Percentiles rank a stretch among this genome's conserved stretches.
These are phyloP conservation scores for Drosophila sordidapex DNA, from an alignment of 2,888 invertebrate genomes.

Conservation along the genomic window DNA sequence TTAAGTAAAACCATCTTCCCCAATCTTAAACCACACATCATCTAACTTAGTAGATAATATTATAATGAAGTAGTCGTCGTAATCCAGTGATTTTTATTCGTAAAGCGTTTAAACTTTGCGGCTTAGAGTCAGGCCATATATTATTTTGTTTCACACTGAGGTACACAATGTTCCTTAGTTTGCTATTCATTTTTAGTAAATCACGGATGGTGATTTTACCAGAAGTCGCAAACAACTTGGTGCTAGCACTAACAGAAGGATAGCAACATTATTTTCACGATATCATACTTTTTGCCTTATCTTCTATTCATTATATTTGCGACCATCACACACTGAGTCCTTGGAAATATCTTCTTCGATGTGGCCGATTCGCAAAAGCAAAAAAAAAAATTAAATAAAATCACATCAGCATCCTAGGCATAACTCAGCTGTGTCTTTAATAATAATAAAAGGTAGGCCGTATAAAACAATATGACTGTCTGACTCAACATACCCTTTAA, in stretches of 20 bases:
- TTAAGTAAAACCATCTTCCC: conserved; percentile 21
- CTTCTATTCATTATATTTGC: background rate
- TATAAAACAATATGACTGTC: conserved; percentile 16
- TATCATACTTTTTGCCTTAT: background rate
- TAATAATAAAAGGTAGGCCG: background rate
- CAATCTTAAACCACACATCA: conserved; percentile 6
- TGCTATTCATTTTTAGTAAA: conserved; percentile 41
- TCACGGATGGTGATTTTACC: conserved; percentile 2
- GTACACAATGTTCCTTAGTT: conserved; percentile 64
- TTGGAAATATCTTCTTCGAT: background rate
- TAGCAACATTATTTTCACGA: background rate
- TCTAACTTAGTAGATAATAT: conserved; percentile 39
- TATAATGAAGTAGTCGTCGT: conserved; percentile 25
- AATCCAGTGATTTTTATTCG: conserved; percentile 39
- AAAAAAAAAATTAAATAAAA: background rate
- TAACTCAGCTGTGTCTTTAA: conserved; percentile 4
- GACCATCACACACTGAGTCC: background rate
- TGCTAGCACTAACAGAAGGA: background rate
- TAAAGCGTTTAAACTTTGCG: conserved; percentile 31
- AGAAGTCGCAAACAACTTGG: background rate
- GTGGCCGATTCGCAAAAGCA: background rate
- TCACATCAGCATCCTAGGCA: background rate
- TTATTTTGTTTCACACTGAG: conserved; percentile 25
- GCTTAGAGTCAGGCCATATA: conserved; percentile 37
- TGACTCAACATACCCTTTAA: conserved; percentile 54